Evolutionary conservation across 2,888 invertebrate genomes (phyloP), one percentile per base, ranked within the genome.

Genomic region (Ectemnius continuus): DNA sequence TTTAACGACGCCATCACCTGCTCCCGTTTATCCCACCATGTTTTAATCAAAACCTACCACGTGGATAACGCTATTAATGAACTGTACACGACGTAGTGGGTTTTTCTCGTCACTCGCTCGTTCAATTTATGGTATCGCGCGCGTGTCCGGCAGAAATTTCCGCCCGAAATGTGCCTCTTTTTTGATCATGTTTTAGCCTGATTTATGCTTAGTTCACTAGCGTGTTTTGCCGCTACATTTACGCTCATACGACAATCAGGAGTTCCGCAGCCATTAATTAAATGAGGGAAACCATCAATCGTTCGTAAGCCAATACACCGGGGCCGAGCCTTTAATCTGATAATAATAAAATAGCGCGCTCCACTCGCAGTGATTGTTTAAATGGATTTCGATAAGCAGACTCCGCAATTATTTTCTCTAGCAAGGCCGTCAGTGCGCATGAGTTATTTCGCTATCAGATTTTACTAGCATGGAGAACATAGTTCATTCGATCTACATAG

Each of bases 201-300:
- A 52, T 52, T 52, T 52, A 52, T 52, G 52, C 16, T 52, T 52
- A 52, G 52, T 52, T 52, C 52, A 13, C 52, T 14, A 5, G 13
- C 52, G 16, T 52, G 14, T 52, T 52, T 52, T 16, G 52, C 52
- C 36, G 36, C 36, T 16, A 52, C 52, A 52, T 52, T 52, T 52
- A 14, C 52, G n/a, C 14, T 11, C 52, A 5, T 52, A 16, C 52
- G 36, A 36, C 36, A 52, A 52, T 52, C 52, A 52, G 52, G 52
- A 14, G 4, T 52, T 6, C 14, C 52, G 52, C 5, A 16, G 16
- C 52, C 52, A 52, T 52, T 16, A 14, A 52, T 52, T 52, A 52
- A 16, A 52, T 52, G 52, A 16, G 14, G 16, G n/a, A 52, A 14
- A 16, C 52, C 6, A 52, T 52, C 52, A 52, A 52, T 52, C 52